Evolutionary conservation across 2,888 invertebrate species (phyloP), one percentile per base, ranked within the genome.

Genomic region (Lissocephala sabroskyi): DNA sequence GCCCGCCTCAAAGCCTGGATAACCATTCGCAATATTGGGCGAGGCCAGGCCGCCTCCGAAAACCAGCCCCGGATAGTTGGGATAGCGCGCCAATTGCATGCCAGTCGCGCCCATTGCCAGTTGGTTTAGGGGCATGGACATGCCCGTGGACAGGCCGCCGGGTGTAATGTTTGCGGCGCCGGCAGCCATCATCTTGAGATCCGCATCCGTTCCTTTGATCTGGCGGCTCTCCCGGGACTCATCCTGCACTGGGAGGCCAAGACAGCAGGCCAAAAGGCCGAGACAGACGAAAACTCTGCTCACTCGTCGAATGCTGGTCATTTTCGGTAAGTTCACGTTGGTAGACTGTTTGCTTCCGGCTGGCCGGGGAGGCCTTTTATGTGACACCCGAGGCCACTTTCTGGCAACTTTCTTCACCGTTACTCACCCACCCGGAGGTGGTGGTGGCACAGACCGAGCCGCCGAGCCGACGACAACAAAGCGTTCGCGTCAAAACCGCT

Each of bases 311-410:
- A n/a, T n/a, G n/a, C n/a, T n/a, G n/a, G 51, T 58, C 71, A 71
- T 75, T 49, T 63, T 71, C 59, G 49, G 42, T 41, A 16, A 42
- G 29, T 47, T 54, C 39, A 29, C 42, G 41, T 36, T 59, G 23
- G 40, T 23, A 52, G 62, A 71, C 71, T 71, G 75, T 71, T 70
- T 67, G 65, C 59, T 71, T 67, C 63, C 65, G 61, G 52, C 56
- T 49, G 11, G 41, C 16, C 28, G 53, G 30, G 42, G 48, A 16
- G 49, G 63, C 53, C 55, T 75, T 71, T 75, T 71, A 71, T 75
- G 63, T 50, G 18, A 49, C 29, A n/a, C 42, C 28, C 29, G 32
- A 51, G 41, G 41, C 42, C 74, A 71, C 75, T 71, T 75, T 71
- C 75, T 75, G n/a, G n/a, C n/a, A n/a, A n/a, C n/a, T n/a, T n/a